phyloP scores from a whole-genome alignment of 2,888 invertebrate genomes.

The Nemoura dubitans region DNA sequence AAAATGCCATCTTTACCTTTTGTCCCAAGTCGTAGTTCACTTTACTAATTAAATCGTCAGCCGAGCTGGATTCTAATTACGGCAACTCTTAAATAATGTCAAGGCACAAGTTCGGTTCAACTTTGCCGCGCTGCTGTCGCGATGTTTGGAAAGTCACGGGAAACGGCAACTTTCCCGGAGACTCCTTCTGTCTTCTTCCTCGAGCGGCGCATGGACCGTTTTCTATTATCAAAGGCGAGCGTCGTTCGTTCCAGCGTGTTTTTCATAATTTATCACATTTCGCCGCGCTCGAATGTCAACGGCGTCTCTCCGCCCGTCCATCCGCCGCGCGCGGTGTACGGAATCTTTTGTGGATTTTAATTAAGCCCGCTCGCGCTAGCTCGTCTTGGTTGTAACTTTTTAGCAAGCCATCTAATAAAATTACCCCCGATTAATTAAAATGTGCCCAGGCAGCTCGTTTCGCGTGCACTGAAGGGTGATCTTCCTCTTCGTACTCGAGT shows the following conservation, averaged over 20 bases:
- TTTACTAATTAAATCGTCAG: neutral
- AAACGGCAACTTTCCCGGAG: neutral
- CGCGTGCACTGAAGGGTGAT: neutral
- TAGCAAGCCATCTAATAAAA: neutral
- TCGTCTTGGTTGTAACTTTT: constrained; percentile 5
- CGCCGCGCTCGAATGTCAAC: neutral
- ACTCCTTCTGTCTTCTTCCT: no score
- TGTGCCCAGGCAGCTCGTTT: neutral
- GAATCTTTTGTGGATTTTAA: neutral
- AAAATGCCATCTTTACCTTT: neutral
- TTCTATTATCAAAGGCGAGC: neutral
- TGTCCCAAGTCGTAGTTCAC: neutral
- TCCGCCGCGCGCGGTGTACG: no score
- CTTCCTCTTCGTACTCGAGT: neutral
- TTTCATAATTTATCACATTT: constrained; percentile 2
- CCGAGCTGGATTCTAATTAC: neutral
- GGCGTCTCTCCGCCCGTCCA: neutral
- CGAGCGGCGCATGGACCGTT: no score
- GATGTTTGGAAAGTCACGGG: neutral
- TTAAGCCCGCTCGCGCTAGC: neutral
- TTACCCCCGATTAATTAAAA: neutral
- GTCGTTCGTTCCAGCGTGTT: neutral
- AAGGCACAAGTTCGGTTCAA: no score
- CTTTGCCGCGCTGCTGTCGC: neutral
- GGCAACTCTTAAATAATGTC: no score